Percentiles rank a stretch among this genome's conserved stretches.
Evolutionary conservation across 2,797 vertebrate genomes (phyloP).

Genomic region (Falco naumanni): DNA sequence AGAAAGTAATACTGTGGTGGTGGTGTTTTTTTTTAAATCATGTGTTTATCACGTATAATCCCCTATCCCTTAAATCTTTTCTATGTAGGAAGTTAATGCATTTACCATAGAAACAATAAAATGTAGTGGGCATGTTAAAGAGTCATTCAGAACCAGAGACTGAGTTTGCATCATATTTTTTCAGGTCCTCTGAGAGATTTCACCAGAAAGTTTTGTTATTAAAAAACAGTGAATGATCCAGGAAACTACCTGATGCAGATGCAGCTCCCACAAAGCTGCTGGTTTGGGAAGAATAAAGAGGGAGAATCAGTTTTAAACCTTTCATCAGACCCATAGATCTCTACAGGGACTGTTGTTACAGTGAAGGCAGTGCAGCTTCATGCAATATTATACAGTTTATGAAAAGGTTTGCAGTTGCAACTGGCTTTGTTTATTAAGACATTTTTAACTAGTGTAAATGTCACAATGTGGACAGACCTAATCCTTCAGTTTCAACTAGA

Average conservation of each 20-base stretch:
- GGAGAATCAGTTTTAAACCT: neutral
- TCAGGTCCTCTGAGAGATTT: neutral
- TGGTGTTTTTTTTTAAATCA: neutral
- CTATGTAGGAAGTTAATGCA: neutral
- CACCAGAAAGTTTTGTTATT: neutral
- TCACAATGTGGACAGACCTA: neutral
- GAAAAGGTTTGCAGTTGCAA: neutral
- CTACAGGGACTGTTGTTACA: neutral
- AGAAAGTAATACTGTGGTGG: neutral
- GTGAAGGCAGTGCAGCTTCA: neutral
- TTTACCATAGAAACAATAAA: neutral
- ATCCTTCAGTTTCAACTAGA: neutral
- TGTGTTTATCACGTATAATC: neutral
- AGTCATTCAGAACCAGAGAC: neutral
- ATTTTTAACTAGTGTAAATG: neutral
- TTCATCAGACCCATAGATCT: neutral
- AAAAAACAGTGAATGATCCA: neutral
- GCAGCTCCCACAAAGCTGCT: neutral
- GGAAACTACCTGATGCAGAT: neutral
- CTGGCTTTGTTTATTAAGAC: neutral
- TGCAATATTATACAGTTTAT: neutral
- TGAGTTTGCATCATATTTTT: neutral
- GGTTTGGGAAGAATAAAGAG: neutral
- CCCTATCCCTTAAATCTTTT: neutral
- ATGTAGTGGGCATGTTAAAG: neutral